Conservation (phyloP, 2,888 invertebrate species). For the Carcina quercana region DNA sequence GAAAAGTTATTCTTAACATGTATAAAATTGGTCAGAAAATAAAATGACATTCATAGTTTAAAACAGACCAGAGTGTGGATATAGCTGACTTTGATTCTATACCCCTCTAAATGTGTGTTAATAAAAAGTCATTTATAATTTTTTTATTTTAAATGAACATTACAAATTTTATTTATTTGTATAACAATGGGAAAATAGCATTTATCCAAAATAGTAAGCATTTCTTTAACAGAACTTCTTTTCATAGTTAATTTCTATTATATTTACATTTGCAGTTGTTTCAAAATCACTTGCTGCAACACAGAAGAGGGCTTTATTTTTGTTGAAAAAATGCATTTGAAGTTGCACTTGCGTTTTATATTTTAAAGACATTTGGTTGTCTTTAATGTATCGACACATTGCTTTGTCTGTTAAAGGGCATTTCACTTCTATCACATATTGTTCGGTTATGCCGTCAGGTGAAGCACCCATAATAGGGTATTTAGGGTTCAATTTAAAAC, state of each 20-base stretch:
- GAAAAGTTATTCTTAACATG: too few relatives aligned
- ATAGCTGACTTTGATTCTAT: too few relatives aligned
- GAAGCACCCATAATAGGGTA: slow-evolving; percentile 9
- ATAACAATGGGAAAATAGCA: too few relatives aligned
- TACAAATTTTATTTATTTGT: too few relatives aligned
- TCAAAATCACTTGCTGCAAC: slow-evolving; percentile 15
- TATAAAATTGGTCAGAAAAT: too few relatives aligned
- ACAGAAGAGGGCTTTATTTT: slow-evolving; percentile 13
- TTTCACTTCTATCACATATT: slow-evolving; percentile 11
- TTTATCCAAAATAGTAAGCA: too few relatives aligned
- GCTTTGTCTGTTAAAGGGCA: slow-evolving; percentile 6
- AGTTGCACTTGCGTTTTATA: background rate
- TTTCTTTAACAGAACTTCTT: background rate
- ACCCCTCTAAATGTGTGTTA: too few relatives aligned
- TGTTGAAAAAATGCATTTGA: slow-evolving; percentile 1
- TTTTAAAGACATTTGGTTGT: background rate
- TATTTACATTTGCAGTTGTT: slow-evolving; percentile 5
- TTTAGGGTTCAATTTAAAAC: slow-evolving; percentile 4
- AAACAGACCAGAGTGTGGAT: too few relatives aligned
- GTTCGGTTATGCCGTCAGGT: slow-evolving; percentile 9
- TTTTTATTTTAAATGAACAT: too few relatives aligned
- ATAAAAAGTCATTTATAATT: too few relatives aligned
- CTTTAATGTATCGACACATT: background rate
- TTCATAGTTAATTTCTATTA: background rate
- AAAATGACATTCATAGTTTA: too few relatives aligned